phyloP scores from a whole-genome alignment of 1,140 invertebrate genomes.

The Drosophila nigromelanica region DNA sequence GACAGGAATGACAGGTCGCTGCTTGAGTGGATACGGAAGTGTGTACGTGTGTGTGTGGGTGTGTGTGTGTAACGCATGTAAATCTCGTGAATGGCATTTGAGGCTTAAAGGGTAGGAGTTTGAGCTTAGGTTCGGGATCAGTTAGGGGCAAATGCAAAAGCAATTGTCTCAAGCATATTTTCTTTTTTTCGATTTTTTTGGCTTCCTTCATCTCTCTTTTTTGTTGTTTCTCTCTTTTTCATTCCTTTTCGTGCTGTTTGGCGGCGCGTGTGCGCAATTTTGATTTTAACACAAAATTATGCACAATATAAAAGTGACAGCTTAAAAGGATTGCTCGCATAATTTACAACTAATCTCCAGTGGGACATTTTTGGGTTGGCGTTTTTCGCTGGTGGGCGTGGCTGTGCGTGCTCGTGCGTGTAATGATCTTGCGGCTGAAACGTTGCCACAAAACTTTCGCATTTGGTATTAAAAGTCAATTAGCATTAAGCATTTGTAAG shows the following conservation, averaged over 20 bases:
- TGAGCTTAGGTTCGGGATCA: not conserved
- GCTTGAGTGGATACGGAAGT: not conserved
- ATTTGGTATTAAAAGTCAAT: constrained; percentile 70
- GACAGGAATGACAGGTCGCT: constrained; percentile 43
- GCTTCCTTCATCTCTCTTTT: not conserved
- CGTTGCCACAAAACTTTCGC: constrained; percentile 53
- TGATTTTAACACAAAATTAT: constrained; percentile 81
- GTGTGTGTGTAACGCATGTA: constrained; percentile 17
- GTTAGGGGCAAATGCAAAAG: constrained; percentile 50
- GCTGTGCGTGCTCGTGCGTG: constrained; percentile 54
- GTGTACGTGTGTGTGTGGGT: constrained; percentile 13
- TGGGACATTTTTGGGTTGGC: constrained; percentile 26
- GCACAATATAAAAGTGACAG: constrained; percentile 72
- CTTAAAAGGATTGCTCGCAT: constrained; percentile 74
- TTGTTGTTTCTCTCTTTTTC: not conserved
- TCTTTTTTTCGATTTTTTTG: constrained; percentile 30
- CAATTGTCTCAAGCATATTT: constrained; percentile 69
- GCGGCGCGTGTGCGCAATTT: constrained; percentile 67
- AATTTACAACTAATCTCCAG: constrained; percentile 68
- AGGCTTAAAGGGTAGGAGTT: constrained; percentile 40
- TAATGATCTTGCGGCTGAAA: constrained; percentile 56
- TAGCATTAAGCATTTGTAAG: constrained; percentile 66
- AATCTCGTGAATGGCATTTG: constrained; percentile 54
- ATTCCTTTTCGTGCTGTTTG: not conserved
- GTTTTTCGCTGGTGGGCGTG: not conserved